Percentiles rank a stretch among this genome's conserved stretches.
Conservation (phyloP, 2,888 invertebrate genomes). For the Tricholauxania praeusta region DNA sequence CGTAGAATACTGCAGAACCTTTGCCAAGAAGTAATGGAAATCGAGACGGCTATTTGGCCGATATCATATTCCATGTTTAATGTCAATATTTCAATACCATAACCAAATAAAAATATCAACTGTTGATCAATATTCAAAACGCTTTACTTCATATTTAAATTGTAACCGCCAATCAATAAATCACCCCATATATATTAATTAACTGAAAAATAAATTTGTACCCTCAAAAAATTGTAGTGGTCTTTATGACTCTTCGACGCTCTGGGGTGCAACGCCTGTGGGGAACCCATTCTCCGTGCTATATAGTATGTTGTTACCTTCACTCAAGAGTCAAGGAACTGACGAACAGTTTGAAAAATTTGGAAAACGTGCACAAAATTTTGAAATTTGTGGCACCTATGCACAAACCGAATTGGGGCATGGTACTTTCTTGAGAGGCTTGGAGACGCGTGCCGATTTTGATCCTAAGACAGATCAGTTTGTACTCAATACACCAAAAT, state of each 20-base stretch:
- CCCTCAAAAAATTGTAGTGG: constrained; percentile 31
- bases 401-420: constrained; percentile 97
- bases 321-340: constrained; percentile 87
- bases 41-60: no score
- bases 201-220: no score
- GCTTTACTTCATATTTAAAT: no score
- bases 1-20: no score
- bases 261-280: constrained; percentile 50
- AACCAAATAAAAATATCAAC: no score
- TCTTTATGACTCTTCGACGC: constrained; percentile 47
- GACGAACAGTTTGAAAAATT: constrained; percentile 89
- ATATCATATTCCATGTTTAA: no score
- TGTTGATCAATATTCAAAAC: no score
- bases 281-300: constrained; percentile 76
- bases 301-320: constrained; percentile 90
- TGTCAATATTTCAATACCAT: no score
- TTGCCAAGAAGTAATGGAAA: no score
- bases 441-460: constrained; percentile 94
- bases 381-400: constrained; percentile 91
- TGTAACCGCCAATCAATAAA: no score
- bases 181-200: no score
- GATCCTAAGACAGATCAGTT: constrained; percentile 87
- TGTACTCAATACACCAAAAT: constrained; percentile 85
- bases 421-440: constrained; percentile 88
- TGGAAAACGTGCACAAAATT: constrained; percentile 82